These are phyloP conservation scores for Gibbula magus DNA, from an alignment of 2,888 invertebrate genomes.

Conservation along the genomic window DNA sequence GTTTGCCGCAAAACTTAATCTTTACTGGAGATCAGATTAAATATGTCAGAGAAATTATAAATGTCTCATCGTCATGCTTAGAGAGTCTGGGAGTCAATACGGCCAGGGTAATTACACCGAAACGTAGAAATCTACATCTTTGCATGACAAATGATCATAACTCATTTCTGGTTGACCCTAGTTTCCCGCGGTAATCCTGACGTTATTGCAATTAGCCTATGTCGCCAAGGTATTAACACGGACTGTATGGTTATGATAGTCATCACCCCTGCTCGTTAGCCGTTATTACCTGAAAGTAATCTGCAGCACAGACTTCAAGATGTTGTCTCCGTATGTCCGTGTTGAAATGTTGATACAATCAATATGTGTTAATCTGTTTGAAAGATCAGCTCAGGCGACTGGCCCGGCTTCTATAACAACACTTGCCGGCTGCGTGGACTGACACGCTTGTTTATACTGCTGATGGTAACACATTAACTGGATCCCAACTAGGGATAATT, in stretches of 20 bases:
- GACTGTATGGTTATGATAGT: not conserved
- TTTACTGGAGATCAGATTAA: too few relatives aligned
- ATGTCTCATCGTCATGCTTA: too few relatives aligned
- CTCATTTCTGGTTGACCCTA: slow-evolving; percentile 9
- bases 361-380: not conserved
- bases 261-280: not conserved
- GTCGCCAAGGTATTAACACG: slow-evolving; percentile 6
- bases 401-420: not conserved
- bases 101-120: too few relatives aligned
- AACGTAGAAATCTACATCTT: not conserved
- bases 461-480: not conserved
- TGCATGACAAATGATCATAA: slow-evolving; percentile 3
- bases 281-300: slow-evolving; percentile 13
- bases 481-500: too few relatives aligned
- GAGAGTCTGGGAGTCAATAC: too few relatives aligned
- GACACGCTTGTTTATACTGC: not conserved
- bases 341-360: slow-evolving; percentile 23
- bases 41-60: too few relatives aligned
- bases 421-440: not conserved
- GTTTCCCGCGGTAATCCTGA: slow-evolving; percentile 3
- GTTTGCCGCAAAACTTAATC: too few relatives aligned
- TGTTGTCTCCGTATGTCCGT: not conserved
- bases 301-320: not conserved
- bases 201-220: slow-evolving; percentile 10
- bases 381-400: not conserved